Base-by-base conservation (phyloP, 2,113 vertebrate genomes). In the Trematocara marginatum region DNA sequence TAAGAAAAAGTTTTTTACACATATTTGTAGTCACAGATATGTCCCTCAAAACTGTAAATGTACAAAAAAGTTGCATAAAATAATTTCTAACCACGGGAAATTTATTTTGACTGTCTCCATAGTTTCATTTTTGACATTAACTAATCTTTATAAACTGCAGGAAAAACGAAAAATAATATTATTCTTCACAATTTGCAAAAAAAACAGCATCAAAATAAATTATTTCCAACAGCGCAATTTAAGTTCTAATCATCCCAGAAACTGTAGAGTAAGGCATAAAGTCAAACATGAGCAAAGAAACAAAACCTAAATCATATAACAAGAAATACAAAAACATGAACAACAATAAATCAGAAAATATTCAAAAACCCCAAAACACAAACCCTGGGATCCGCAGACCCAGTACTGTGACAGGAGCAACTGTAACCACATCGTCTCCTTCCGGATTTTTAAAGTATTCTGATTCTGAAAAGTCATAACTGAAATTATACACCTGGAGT, bases 401-500 rank as follows among this genome's bases (percentile, higher is more conserved):
- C 4, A 26, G 53, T 26, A 26, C 11, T 26, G 23, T 56, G 53
- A 1, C 53, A 56, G 23, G 23, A 56, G 23, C 23, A 23, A 23
- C 23, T 23, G 53, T 54, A 54, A 54, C 20, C 53, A 54, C 11
- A 13, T 56, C 23, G 13, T 26, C 26, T 56, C 53, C 23, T 56
- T 13, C 11, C 0, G 0, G 1, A 56, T 26, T 26, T 26, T 26
- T 56, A 13, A 56, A 26, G 20, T 56, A 26, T 13, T 7, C 53
- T 54, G 0, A 54, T 54, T 54, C 53, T 54, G 53, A 54, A 54
- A 54, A 54, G 53, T 54, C 2, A 54, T 54, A 23, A 54, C n/a
- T 54, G 11, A 54, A 54, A 54, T 54, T 54, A 12, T 26, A 0
- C 53, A 54, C 53, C 53, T 54, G 20, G 6, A 54, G 10, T 54